Evolutionary conservation across 2,797 vertebrate species (phyloP), one percentile per base, ranked within the genome.

Genomic region (Siniperca scherzeri): DNA sequence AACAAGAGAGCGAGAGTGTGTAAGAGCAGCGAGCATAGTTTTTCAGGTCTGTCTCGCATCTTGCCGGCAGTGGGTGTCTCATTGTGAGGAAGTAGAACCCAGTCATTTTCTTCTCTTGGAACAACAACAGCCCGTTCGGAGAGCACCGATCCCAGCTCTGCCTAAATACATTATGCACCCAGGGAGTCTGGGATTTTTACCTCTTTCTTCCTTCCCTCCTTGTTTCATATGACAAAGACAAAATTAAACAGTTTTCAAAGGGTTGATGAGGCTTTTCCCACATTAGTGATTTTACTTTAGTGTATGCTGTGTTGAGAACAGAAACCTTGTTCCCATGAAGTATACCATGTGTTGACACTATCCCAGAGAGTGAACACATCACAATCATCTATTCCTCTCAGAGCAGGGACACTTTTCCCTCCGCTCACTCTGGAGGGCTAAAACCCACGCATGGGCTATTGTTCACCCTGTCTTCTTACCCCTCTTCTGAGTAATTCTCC

Each of bases 401-500:
- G 93, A 93, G 78, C 38, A 87, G 90, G 87, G 94, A 94, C 93
- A 87, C 87, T 91, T 80, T 88, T 78, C 72, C 67, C 77, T 82
- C 70, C 44, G 62, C 81, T 91, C 75, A 78, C 91, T 94, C 75
- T 90, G 90, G 82, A 75, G 93, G 92, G 90, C 91, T 91, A 85
- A 92, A 96, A 94, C 90, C 93, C 93, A 91, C 72, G 92, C 91
- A 87, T 66, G 81, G 89, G 86, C 95, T 91, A 91, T 97, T 97
- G 94, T 97, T 95, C 89, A 2, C 75, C 77, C 88, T 80, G 87
- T 93, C 87, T 89, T 86, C 78, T 91, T 74, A 84, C 77, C 89
- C 90, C 93, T 96, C 93, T 92, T 88, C 87, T 87, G 83, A 93
- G 91, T 92, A 93, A 95, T 95, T 96, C 95, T 96, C 95, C 80